These are phyloP conservation scores for Parnassius apollo DNA, from an alignment of 2,888 invertebrate species.

Conservation along the genomic window DNA sequence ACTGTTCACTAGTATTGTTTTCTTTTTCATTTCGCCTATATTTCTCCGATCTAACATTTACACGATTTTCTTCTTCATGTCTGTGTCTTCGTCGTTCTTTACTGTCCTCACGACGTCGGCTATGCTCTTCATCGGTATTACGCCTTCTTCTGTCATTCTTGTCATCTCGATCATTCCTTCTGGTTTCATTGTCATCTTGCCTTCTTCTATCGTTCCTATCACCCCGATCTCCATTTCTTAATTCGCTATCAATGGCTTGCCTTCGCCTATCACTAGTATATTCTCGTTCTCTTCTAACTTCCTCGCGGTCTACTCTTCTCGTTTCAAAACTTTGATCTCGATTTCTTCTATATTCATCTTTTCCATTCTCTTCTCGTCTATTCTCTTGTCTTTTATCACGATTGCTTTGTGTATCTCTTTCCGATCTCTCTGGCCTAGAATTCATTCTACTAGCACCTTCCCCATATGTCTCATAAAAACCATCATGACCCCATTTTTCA, in stretches of 20 bases:
- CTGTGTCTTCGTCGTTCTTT: conserved; percentile 21
- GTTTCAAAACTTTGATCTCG: conserved; percentile 21
- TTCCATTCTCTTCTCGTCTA: conserved; percentile 28
- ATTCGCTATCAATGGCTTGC: conserved; percentile 18
- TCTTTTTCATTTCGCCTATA: conserved; percentile 14
- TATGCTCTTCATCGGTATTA: conserved; percentile 25
- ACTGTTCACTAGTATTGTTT: not conserved
- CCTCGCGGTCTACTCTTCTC: conserved; percentile 29
- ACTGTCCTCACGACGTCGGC: conserved; percentile 25
- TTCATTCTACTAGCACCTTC: conserved; percentile 56
- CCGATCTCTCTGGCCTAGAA: conserved; percentile 42
- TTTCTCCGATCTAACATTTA: conserved; percentile 4
- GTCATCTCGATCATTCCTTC: conserved; percentile 22
- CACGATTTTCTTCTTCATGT: conserved; percentile 18
- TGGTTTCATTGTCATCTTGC: conserved; percentile 23
- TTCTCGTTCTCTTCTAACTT: conserved; percentile 27
- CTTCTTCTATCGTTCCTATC: conserved; percentile 31
- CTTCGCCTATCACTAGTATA: conserved; percentile 24
- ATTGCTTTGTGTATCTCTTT: conserved; percentile 38
- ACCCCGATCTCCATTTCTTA: conserved; percentile 14
- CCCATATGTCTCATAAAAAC: conserved; percentile 71
- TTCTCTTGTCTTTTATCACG: conserved; percentile 25
- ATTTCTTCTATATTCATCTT: conserved; percentile 22
- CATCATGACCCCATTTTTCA: conserved; percentile 71
- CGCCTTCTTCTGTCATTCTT: conserved; percentile 29